Conservation (phyloP, 37 sponge, comb jelly and placozoan genomes). For the Sycon ciliatum region DNA sequence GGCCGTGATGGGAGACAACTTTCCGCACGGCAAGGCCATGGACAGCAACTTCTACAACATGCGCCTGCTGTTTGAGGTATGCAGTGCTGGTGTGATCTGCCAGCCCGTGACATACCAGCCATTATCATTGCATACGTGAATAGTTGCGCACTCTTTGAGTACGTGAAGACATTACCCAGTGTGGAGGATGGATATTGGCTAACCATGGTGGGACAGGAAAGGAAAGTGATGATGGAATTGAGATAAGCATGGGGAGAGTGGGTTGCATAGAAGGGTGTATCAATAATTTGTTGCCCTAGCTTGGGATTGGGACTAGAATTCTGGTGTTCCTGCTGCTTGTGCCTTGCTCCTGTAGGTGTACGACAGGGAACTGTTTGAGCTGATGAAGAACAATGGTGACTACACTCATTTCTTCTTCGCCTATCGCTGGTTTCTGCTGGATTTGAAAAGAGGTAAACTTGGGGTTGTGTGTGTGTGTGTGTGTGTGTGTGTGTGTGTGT, state of each 20-base stretch:
- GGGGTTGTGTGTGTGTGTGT: background rate
- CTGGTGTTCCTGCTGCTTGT: background rate
- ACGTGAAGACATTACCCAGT: too few species aligned
- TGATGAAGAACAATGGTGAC: conserved; percentile 57
- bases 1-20: conserved; percentile 39
- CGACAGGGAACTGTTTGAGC: conserved; percentile 77
- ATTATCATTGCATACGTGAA: too few species aligned
- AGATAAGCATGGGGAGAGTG: too few species aligned
- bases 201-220: background rate
- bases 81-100: background rate
- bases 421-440: conserved; percentile 86
- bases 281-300: too few species aligned
- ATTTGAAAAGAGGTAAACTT: conserved; percentile 80
- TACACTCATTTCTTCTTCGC: conserved; percentile 76
- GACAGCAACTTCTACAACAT: conserved; percentile 49
- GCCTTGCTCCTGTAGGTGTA: conserved; percentile 39
- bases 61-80: conserved; percentile 52
- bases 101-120: too few species aligned
- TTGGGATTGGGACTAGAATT: too few species aligned
- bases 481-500: too few species aligned
- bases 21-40: conserved; percentile 62
- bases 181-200: too few species aligned
- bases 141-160: too few species aligned
- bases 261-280: too few species aligned
- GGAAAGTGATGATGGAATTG: background rate